phyloP scores from a whole-genome alignment of 1,140 invertebrate genomes.

The Proales similis region DNA sequence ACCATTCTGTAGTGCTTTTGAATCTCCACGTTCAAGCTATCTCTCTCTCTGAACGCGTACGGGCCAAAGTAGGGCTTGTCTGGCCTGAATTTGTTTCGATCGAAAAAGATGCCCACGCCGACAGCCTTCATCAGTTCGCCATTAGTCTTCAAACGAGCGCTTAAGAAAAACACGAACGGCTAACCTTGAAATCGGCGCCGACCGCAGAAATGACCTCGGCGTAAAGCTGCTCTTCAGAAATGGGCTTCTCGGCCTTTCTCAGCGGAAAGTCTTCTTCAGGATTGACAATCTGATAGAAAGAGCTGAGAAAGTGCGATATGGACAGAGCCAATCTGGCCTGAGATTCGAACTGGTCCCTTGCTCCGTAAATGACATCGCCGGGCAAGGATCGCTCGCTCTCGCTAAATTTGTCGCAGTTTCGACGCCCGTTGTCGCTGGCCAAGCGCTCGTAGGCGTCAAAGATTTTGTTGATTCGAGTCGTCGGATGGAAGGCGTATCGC shows the following conservation, averaged over 20 bases:
- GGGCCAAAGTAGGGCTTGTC: conserved; percentile 68
- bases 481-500: conserved; percentile 18
- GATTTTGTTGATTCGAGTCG: conserved; percentile 9
- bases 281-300: conserved; percentile 84
- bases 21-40: conserved; percentile 52
- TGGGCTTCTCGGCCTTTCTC: conserved; percentile 43
- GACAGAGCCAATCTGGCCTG: conserved; percentile 88
- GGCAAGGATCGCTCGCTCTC: conserved; percentile 44
- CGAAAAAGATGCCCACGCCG: conserved; percentile 86
- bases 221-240: conserved; percentile 50
- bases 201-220: conserved; percentile 72
- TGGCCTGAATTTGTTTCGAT: conserved; percentile 78
- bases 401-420: conserved; percentile 5
- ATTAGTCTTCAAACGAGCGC: no score
- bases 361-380: conserved; percentile 66
- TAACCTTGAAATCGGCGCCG: conserved; percentile 73
- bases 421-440: conserved; percentile 24
- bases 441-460: conserved; percentile 16
- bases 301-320: conserved; percentile 86
- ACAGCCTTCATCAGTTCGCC: no score
- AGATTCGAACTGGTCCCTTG: conserved; percentile 79
- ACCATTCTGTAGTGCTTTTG: conserved; percentile 36
- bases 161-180: no score
- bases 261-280: conserved; percentile 67
- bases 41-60: conserved; percentile 81